Conservation (phyloP, 2,888 invertebrate species). For the Apodemia mormo region DNA sequence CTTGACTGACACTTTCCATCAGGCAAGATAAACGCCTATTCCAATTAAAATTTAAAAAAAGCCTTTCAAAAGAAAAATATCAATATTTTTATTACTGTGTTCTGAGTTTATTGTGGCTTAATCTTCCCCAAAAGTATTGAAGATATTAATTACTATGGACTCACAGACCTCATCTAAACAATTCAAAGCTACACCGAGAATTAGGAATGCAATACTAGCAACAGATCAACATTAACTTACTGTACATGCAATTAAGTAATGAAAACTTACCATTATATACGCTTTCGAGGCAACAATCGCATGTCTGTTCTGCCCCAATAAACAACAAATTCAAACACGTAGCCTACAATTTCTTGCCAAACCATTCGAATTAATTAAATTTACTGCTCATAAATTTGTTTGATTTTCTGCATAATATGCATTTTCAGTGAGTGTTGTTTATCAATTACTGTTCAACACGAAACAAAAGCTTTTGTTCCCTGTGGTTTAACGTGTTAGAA, state of each 20-base stretch:
- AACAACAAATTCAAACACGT: neutral
- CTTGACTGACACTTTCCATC: no score
- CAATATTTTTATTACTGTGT: no score
- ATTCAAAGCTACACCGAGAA: no score
- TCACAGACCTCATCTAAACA: no score
- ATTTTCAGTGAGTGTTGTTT: slow-evolving; percentile 10
- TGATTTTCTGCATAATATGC: slow-evolving; percentile 9
- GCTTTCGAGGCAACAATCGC: slow-evolving; percentile 4
- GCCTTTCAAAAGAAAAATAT: no score
- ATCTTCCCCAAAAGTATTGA: no score
- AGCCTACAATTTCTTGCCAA: slow-evolving; percentile 12
- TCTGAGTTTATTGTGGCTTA: no score
- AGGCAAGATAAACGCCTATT: no score
- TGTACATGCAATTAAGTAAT: neutral
- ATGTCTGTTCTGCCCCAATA: slow-evolving; percentile 6
- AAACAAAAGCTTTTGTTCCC: slow-evolving; percentile 1
- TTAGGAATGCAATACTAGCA: no score
- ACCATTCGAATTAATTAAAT: slow-evolving; percentile 13
- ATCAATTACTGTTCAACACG: slow-evolving; percentile 7
- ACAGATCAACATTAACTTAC: neutral
- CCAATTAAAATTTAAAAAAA: no score
- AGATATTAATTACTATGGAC: no score
- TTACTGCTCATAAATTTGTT: slow-evolving; percentile 2
- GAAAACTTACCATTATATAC: neutral
- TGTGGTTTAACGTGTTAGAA: neutral